Conservation (phyloP, 2,113 vertebrate genomes). For the Macquaria australasica region DNA sequence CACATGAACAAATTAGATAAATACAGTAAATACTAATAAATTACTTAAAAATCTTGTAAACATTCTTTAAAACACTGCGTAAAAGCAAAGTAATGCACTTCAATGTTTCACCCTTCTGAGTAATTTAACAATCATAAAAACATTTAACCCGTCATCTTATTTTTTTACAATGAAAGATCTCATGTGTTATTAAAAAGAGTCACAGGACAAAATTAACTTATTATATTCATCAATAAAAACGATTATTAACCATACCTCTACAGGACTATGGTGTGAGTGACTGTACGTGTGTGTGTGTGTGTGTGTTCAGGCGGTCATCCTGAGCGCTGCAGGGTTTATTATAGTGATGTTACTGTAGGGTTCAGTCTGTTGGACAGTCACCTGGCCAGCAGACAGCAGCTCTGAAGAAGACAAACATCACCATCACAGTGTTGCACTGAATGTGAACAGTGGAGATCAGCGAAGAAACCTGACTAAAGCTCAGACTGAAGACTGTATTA, state of each 20-base stretch:
- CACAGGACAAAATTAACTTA: background rate
- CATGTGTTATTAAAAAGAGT: background rate
- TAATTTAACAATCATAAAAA: constrained; percentile 24
- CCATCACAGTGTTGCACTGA: background rate
- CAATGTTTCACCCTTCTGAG: background rate
- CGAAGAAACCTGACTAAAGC: background rate
- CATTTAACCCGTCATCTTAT: background rate
- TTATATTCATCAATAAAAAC: background rate
- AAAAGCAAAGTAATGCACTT: background rate
- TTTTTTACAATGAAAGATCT: background rate
- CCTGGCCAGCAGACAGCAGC: constrained; percentile 61
- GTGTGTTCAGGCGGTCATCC: constrained; percentile 9
- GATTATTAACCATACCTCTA: background rate
- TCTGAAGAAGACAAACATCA: constrained; percentile 43
- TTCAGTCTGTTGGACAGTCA: constrained; percentile 43
- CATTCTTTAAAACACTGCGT: background rate
- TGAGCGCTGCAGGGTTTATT: constrained; percentile 16
- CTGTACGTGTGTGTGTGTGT: background rate
- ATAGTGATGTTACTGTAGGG: constrained; percentile 61
- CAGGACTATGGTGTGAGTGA: background rate
- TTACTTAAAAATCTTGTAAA: background rate
- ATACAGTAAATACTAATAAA: background rate
- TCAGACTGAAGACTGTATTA: background rate
- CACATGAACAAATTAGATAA: constrained; percentile 12
- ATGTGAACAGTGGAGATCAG: background rate